These are phyloP conservation scores for Danaus chrysippus DNA, from an alignment of 2,888 invertebrate genomes.

Conservation along the genomic window DNA sequence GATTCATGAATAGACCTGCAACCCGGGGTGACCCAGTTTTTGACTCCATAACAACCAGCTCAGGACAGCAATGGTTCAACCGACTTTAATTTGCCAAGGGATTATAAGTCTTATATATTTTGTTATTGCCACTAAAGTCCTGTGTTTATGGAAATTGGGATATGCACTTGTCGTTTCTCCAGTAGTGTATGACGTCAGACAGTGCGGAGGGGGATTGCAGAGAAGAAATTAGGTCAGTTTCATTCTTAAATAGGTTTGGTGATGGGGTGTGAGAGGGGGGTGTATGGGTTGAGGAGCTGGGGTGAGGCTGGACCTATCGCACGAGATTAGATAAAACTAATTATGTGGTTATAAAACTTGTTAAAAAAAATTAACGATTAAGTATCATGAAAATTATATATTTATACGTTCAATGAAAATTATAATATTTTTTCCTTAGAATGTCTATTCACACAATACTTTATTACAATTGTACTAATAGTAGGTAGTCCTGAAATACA, in stretches of 20 bases:
- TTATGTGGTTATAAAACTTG: slow-evolving; percentile 23
- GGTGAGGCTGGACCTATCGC: slow-evolving; percentile 45
- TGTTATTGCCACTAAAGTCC: slow-evolving; percentile 32
- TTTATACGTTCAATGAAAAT: not conserved
- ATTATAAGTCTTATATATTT: slow-evolving; percentile 33
- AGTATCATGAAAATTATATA: not conserved
- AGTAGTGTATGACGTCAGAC: slow-evolving; percentile 78
- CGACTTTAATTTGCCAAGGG: slow-evolving; percentile 24
- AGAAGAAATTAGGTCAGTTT: slow-evolving; percentile 80
- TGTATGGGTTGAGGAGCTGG: slow-evolving; percentile 42
- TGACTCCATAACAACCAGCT: slow-evolving; percentile 54
- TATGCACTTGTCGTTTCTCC: slow-evolving; percentile 46
- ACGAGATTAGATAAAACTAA: slow-evolving; percentile 45
- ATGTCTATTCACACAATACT: too few relatives aligned
- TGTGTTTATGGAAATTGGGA: slow-evolving; percentile 40
- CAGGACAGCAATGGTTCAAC: slow-evolving; percentile 43
- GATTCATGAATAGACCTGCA: slow-evolving; percentile 82
- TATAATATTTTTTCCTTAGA: not conserved
- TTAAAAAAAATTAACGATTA: slow-evolving; percentile 15
- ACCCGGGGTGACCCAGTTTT: slow-evolving; percentile 83
- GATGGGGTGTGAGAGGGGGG: slow-evolving; percentile 43
- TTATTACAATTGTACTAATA: too few relatives aligned
- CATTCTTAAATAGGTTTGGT: slow-evolving; percentile 81
- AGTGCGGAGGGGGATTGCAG: slow-evolving; percentile 69
- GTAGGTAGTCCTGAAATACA: too few relatives aligned